Conservation (phyloP, 2,113 vertebrate genomes). For the Limanda limanda region DNA sequence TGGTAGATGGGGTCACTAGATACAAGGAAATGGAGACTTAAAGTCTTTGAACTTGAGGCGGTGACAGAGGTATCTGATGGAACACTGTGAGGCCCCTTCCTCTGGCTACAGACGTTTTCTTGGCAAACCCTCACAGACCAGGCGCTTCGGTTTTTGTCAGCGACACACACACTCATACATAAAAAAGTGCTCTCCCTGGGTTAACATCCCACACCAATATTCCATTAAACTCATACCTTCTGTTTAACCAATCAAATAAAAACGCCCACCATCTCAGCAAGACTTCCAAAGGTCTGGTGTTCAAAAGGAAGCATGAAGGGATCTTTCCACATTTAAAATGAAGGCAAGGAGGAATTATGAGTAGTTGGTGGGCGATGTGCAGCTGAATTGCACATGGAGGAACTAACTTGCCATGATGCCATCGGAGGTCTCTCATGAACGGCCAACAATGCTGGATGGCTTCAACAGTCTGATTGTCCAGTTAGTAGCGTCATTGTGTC, state of each 20-base stretch:
- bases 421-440: constrained; percentile 12
- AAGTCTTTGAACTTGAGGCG: neutral
- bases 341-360: constrained; percentile 50
- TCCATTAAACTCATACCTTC: constrained; percentile 54
- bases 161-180: constrained; percentile 13
- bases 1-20: constrained; percentile 4
- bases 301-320: constrained; percentile 41
- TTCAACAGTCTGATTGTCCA: neutral
- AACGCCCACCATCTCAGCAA: constrained; percentile 46
- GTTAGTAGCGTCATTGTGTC: neutral
- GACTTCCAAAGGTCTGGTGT: constrained; percentile 27
- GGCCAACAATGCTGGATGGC: no score
- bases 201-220: constrained; percentile 25
- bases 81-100: constrained; percentile 7
- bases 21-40: constrained; percentile 4
- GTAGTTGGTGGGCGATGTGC: constrained; percentile 28
- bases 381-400: constrained; percentile 33
- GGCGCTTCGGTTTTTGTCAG: constrained; percentile 15
- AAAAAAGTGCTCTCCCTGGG: constrained; percentile 16
- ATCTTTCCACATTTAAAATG: constrained; percentile 67
- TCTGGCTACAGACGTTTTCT: neutral
- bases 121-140: neutral
- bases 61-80: constrained; percentile 41
- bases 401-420: constrained; percentile 21
- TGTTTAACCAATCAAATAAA: constrained; percentile 72